Conservation (phyloP, 2,888 invertebrate genomes). For the Monochamus alternatus region DNA sequence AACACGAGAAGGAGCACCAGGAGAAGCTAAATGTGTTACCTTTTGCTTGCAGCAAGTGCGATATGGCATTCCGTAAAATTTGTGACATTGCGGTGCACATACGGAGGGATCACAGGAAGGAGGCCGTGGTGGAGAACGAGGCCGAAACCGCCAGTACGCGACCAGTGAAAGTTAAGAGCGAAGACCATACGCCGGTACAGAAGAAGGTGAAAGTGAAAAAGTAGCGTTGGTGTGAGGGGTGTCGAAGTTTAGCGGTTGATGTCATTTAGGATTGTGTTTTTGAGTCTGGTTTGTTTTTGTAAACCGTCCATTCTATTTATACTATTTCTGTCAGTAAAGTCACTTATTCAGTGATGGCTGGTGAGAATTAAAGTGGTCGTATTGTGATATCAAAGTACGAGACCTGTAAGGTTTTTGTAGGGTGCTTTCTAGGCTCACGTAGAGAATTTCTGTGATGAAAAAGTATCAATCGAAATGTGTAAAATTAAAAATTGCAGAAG, state of each 20-base stretch:
- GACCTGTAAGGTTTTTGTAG: too few relatives aligned
- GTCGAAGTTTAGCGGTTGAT: constrained; percentile 13
- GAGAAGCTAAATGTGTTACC: constrained; percentile 58
- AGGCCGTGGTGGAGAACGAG: constrained; percentile 1
- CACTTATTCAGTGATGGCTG: background rate
- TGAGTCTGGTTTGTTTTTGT: background rate
- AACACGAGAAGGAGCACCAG: constrained; percentile 54
- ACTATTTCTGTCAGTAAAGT: background rate
- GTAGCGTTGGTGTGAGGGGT: background rate
- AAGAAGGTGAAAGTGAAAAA: constrained; percentile 39
- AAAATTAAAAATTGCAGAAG: too few relatives aligned
- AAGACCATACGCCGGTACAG: constrained; percentile 19
- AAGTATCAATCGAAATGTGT: too few relatives aligned
- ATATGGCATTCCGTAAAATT: constrained; percentile 64
- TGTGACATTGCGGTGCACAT: constrained; percentile 63
- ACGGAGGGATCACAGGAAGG: constrained; percentile 56
- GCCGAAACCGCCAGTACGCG: background rate
- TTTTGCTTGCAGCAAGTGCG: constrained; percentile 66
- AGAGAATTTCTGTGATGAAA: too few relatives aligned
- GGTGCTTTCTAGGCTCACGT: too few relatives aligned
- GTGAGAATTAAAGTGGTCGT: too few relatives aligned
- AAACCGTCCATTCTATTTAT: background rate
- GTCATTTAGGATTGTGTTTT: constrained; percentile 1
- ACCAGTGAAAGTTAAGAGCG: constrained; percentile 36
- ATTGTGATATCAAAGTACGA: too few relatives aligned